Percentiles rank a stretch among this genome's conserved stretches.
These are phyloP conservation scores for Puntigrus tetrazona DNA, from an alignment of 2,113 vertebrate species.

Conservation along the genomic window DNA sequence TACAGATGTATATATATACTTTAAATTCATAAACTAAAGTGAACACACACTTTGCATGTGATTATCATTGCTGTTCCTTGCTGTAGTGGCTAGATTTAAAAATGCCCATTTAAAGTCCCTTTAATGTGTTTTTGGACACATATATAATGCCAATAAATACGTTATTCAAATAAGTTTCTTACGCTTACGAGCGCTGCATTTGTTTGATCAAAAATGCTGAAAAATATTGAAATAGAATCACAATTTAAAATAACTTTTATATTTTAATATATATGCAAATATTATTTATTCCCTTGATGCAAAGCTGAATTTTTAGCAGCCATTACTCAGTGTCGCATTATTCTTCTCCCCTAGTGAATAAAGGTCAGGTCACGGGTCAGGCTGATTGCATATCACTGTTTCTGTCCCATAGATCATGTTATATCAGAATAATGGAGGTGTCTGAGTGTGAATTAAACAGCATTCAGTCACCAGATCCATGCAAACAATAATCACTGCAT, in stretches of 20 bases:
- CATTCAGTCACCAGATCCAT: background rate
- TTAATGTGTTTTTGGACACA: background rate
- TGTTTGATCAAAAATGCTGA: background rate
- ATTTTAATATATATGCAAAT: background rate
- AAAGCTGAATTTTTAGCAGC: too few species aligned
- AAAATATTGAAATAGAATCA: background rate
- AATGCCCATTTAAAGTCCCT: background rate
- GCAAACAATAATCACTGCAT: slow-evolving; percentile 1
- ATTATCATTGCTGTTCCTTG: background rate
- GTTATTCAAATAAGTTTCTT: too few species aligned
- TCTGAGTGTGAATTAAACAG: background rate
- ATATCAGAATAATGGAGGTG: background rate
- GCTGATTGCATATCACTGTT: background rate
- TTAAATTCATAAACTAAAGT: background rate
- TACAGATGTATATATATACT: background rate
- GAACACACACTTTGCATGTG: background rate
- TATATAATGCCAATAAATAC: too few species aligned
- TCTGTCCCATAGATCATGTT: background rate
- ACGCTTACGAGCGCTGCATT: background rate
- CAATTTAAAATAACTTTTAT: background rate
- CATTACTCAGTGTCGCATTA: background rate
- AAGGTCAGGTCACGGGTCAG: background rate
- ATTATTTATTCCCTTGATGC: too few species aligned
- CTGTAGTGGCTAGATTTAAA: background rate
- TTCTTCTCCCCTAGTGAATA: background rate